Conservation (phyloP, 2,797 vertebrate species). For the Galago senegalensis region DNA sequence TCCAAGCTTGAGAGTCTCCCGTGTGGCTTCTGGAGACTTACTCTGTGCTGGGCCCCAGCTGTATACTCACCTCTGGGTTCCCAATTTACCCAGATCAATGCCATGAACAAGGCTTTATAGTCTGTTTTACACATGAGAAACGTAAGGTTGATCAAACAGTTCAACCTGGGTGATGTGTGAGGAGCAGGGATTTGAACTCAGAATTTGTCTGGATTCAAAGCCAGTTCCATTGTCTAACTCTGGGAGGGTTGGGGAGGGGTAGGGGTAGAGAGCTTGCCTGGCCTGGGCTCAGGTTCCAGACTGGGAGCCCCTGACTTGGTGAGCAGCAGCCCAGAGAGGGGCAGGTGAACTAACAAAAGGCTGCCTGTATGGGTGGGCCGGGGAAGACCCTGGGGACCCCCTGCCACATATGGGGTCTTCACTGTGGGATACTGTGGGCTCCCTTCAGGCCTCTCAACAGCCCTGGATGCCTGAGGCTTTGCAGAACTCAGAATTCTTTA, state of each 20-base stretch:
- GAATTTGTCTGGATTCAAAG: not conserved
- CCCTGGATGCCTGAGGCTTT: not conserved
- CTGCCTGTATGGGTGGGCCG: fast-evolving
- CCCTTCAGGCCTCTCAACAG: not conserved
- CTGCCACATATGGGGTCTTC: fast-evolving
- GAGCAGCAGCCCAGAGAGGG: not conserved
- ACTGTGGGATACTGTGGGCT: fast-evolving
- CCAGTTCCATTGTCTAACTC: fast-evolving
- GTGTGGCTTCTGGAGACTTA: fast-evolving
- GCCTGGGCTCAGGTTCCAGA: not conserved
- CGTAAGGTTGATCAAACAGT: not conserved
- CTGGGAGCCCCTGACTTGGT: not conserved
- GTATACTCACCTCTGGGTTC: too few relatives aligned
- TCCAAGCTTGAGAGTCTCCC: fast-evolving
- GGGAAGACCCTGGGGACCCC: not conserved
- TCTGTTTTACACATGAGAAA: not conserved
- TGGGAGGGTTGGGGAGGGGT: fast-evolving
- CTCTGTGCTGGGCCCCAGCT: not conserved
- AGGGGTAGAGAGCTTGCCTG: not conserved
- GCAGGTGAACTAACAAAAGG: fast-evolving
- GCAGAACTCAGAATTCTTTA: not conserved
- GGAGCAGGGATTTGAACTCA: not conserved
- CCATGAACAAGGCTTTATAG: not conserved
- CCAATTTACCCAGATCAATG: fast-evolving
- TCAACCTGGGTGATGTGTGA: not conserved